Evolutionary conservation across 2,888 invertebrate genomes (phyloP).

Genomic region (Microctonus aethiopoides): DNA sequence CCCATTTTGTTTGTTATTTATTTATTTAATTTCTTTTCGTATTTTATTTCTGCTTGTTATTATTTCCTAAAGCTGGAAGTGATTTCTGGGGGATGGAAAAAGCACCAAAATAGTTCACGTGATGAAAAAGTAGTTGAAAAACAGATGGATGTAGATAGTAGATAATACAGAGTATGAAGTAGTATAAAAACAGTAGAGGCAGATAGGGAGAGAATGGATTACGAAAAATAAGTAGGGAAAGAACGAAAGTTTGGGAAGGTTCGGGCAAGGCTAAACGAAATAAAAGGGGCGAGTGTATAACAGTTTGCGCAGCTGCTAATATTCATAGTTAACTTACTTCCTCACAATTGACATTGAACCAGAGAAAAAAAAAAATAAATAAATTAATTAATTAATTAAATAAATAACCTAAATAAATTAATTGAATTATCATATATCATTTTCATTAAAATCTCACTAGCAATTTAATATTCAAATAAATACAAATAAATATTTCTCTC

Average conservation of each 20-base stretch:
- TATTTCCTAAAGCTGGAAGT: slow-evolving; percentile 32
- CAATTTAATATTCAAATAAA: too few species aligned
- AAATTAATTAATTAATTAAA: not conserved
- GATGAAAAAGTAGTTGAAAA: not conserved
- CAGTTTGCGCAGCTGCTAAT: not conserved
- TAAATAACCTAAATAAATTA: too few species aligned
- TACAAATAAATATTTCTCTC: too few species aligned
- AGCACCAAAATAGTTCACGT: not conserved
- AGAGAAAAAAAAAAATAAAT: not conserved
- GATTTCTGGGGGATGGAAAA: slow-evolving; percentile 29
- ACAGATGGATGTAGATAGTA: not conserved
- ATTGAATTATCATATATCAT: too few species aligned
- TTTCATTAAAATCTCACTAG: too few species aligned
- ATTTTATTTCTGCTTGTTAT: not conserved
- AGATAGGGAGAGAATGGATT: not conserved
- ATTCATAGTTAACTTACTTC: not conserved
- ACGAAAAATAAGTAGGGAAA: not conserved
- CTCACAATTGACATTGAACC: not conserved
- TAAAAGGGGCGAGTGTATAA: not conserved
- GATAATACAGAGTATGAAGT: not conserved
- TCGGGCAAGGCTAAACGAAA: slow-evolving; percentile 44
- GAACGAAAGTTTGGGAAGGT: slow-evolving; percentile 37
- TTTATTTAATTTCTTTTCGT: not conserved
- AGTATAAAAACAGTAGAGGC: slow-evolving; percentile 31
- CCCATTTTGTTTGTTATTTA: slow-evolving; percentile 29